Conservation (phyloP, 1,140 invertebrate genomes). For the Agraylea sexmaculata region DNA sequence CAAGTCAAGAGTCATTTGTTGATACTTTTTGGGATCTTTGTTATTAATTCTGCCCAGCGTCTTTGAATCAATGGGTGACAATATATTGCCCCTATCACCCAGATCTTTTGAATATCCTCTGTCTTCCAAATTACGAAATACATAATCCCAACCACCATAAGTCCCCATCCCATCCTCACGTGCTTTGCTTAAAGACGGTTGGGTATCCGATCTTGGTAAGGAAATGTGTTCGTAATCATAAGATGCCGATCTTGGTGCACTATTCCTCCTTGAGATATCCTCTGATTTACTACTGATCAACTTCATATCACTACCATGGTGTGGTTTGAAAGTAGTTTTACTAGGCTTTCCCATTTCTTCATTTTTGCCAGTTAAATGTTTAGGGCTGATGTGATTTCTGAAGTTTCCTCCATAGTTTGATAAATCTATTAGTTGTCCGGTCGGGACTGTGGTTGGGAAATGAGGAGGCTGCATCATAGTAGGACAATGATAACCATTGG, state of each 20-base stretch:
- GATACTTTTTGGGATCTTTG: slow-evolving; percentile 30
- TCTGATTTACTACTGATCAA: slow-evolving; percentile 3
- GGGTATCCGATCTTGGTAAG: slow-evolving; percentile 34
- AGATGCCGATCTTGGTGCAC: slow-evolving; percentile 24
- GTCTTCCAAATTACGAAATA: slow-evolving; percentile 61
- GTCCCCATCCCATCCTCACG: slow-evolving; percentile 47
- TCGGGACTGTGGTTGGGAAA: slow-evolving; percentile 40
- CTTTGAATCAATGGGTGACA: slow-evolving; percentile 38
- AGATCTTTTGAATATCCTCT: slow-evolving; percentile 59
- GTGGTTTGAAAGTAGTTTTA: slow-evolving; percentile 6
- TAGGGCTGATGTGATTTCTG: slow-evolving; percentile 1
- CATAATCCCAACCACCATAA: slow-evolving; percentile 66
- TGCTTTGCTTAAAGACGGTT: slow-evolving; percentile 36
- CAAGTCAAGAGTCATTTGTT: slow-evolving; percentile 36
- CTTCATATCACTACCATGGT: slow-evolving; percentile 30
- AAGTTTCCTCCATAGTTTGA: slow-evolving; percentile 21
- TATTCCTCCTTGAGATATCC: slow-evolving; percentile 25
- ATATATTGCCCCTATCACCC: slow-evolving; percentile 48
- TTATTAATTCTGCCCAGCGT: slow-evolving; percentile 32
- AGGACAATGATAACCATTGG: slow-evolving; percentile 31
- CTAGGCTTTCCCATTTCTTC: slow-evolving; percentile 7
- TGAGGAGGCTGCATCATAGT: slow-evolving; percentile 26
- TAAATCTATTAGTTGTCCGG: slow-evolving; percentile 53
- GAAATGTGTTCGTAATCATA: slow-evolving; percentile 24
- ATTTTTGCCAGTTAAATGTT: slow-evolving; percentile 11